Evolutionary conservation across 2,888 invertebrate genomes (phyloP).

Genomic region (Calameuta pallipes): DNA sequence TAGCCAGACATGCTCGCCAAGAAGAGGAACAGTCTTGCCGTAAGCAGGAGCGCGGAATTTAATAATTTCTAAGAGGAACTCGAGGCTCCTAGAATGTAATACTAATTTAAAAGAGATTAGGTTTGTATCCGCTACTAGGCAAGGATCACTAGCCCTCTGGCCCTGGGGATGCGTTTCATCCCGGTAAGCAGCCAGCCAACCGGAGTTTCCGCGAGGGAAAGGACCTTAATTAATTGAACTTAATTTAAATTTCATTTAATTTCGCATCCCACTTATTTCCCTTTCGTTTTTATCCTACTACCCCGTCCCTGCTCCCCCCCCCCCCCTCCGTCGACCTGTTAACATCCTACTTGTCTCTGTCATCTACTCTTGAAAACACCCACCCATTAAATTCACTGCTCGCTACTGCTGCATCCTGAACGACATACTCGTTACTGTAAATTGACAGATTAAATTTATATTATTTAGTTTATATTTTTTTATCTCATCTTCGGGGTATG

Average conservation of each 20-base stretch:
- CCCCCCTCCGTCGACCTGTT: conserved; percentile 7
- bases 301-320: neutral
- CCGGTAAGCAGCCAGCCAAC: conserved; percentile 23
- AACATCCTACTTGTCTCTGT: conserved; percentile 14
- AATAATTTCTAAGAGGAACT: conserved; percentile 39
- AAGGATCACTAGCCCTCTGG: conserved; percentile 38
- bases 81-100: conserved; percentile 46
- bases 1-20: conserved; percentile 15
- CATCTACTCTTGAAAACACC: neutral
- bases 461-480: neutral
- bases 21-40: neutral
- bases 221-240: conserved; percentile 58
- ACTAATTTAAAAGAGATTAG: conserved; percentile 57
- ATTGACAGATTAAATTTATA: too few species aligned
- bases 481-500: neutral
- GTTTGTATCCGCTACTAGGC: conserved; percentile 43
- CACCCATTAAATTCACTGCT: too few species aligned
- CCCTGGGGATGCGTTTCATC: conserved; percentile 39
- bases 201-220: conserved; percentile 48
- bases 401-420: too few species aligned
- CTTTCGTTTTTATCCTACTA: neutral
- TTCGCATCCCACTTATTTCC: conserved; percentile 28
- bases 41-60: conserved; percentile 37
- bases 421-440: too few species aligned
- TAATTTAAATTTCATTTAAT: conserved; percentile 61